These are phyloP conservation scores for Gorsachius goisagi DNA, from an alignment of 2,113 vertebrate genomes.

Conservation along the genomic window DNA sequence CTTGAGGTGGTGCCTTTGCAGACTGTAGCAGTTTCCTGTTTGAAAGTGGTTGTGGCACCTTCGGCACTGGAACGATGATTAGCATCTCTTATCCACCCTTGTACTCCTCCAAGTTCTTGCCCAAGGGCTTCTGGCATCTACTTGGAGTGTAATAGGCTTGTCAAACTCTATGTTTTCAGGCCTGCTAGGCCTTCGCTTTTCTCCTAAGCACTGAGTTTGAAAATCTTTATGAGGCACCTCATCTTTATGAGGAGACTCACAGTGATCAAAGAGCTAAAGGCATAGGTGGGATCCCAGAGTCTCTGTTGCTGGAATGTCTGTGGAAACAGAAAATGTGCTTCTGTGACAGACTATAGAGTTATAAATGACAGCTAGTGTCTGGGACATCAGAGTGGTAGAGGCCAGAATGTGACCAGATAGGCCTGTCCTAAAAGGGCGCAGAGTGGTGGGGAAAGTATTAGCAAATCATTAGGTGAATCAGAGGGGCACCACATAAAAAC, in stretches of 20 bases:
- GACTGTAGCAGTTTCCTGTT: not conserved
- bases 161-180: not conserved
- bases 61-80: not conserved
- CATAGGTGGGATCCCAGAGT: not conserved
- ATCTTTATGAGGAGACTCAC: not conserved
- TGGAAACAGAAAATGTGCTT: not conserved
- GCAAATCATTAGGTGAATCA: not conserved
- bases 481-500: not conserved
- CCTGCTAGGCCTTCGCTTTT: not conserved
- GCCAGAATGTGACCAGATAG: too few relatives aligned
- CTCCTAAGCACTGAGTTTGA: not conserved
- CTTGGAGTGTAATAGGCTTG: not conserved
- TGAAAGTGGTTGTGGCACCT: not conserved
- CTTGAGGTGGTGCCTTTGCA: not conserved
- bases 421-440: not conserved
- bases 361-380: not conserved
- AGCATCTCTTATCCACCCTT: not conserved
- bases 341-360: not conserved
- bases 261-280: not conserved
- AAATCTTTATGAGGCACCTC: not conserved
- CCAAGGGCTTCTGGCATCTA: not conserved
- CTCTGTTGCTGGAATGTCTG: not conserved
- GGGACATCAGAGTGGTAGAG: too few relatives aligned
- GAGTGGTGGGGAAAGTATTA: not conserved
- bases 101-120: not conserved